These are phyloP conservation scores for Osmerus mordax DNA, from an alignment of 2,113 vertebrate genomes.

Conservation along the genomic window DNA sequence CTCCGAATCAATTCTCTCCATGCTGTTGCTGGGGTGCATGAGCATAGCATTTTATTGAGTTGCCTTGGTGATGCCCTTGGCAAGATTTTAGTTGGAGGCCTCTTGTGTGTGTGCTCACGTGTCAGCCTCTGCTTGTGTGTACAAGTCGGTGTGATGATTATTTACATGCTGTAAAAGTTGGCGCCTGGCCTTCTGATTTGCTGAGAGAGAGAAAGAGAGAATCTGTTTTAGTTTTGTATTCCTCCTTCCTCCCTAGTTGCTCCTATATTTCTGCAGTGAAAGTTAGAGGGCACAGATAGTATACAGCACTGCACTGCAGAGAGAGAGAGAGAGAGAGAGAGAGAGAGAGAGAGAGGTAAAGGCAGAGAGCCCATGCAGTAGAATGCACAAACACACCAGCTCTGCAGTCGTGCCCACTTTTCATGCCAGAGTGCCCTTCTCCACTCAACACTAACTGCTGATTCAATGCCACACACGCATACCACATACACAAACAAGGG, in stretches of 20 bases:
- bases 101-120: slow-evolving; percentile 4
- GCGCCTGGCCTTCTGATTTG: too few species aligned
- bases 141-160: background rate
- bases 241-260: background rate
- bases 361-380: background rate
- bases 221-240: background rate
- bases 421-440: background rate
- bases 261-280: background rate
- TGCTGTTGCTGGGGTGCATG: slow-evolving; percentile 23
- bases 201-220: background rate
- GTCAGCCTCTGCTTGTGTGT: background rate
- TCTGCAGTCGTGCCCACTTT: background rate
- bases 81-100: too few species aligned
- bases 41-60: slow-evolving; percentile 13
- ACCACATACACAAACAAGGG: too few species aligned
- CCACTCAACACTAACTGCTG: background rate
- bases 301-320: too few species aligned
- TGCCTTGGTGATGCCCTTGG: slow-evolving; percentile 22
- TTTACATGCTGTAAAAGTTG: too few species aligned
- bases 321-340: background rate
- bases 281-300: background rate
- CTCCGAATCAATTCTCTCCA: slow-evolving; percentile 15
- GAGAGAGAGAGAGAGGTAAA: background rate
- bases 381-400: background rate
- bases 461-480: too few species aligned